phyloP scores from a whole-genome alignment of 2,888 invertebrate genomes.

The Parapristionchus giblindavisi region DNA sequence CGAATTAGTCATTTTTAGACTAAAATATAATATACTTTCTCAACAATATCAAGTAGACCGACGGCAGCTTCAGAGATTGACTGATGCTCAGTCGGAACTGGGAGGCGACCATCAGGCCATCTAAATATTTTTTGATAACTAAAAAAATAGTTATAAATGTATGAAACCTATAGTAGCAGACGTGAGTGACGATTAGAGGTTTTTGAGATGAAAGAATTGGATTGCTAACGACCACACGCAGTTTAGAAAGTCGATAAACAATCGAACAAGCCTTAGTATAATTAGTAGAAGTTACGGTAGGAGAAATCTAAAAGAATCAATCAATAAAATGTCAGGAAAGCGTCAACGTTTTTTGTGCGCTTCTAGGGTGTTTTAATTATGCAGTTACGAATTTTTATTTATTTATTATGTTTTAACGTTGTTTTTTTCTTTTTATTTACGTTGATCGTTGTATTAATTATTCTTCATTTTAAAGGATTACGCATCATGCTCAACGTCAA shows the following conservation, averaged over 20 bases:
- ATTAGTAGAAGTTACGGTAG: slow-evolving; percentile 8
- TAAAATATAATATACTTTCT: slow-evolving; percentile 19
- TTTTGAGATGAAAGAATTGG: slow-evolving; percentile 40
- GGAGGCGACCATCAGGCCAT: slow-evolving; percentile 47
- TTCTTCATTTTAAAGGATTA: not conserved
- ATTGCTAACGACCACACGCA: slow-evolving; percentile 39
- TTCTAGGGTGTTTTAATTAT: not conserved
- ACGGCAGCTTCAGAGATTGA: slow-evolving; percentile 35
- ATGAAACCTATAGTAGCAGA: slow-evolving; percentile 41
- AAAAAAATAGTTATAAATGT: not conserved
- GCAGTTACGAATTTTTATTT: not conserved
- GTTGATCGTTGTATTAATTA: not conserved
- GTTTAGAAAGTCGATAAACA: slow-evolving; percentile 44
- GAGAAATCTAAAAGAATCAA: slow-evolving; percentile 12
- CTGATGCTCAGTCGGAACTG: slow-evolving; percentile 38
- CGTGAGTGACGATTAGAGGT: slow-evolving; percentile 37
- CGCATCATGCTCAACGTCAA: slow-evolving; percentile 10
- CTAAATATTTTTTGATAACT: slow-evolving; percentile 16
- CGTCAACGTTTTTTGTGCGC: not conserved
- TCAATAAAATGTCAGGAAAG: too few relatives aligned
- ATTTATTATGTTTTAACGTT: not conserved
- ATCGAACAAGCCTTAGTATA: slow-evolving; percentile 16
- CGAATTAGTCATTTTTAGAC: not conserved
- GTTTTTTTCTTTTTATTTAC: not conserved
- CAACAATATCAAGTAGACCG: slow-evolving; percentile 35